phyloP scores from a whole-genome alignment of 1,140 invertebrate genomes.

The Zelostemma sp. region DNA sequence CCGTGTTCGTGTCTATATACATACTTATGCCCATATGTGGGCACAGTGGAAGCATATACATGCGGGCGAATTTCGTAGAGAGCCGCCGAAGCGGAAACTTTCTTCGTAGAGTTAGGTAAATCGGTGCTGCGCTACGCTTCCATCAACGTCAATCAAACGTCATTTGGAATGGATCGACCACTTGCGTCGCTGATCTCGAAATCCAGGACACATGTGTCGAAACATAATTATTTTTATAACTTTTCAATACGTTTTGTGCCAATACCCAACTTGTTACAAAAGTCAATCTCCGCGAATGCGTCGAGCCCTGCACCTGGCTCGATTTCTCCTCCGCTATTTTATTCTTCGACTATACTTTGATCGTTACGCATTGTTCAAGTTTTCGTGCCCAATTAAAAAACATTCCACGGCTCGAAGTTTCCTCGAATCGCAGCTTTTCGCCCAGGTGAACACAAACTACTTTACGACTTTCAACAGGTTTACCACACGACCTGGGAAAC shows the following conservation, averaged over 20 bases:
- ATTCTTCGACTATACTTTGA: no score
- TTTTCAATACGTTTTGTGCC: constrained; percentile 32
- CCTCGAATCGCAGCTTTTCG: no score
- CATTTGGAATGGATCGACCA: constrained; percentile 49
- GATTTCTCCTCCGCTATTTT: no score
- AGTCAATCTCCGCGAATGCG: background rate
- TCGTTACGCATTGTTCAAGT: no score
- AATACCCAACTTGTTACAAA: constrained; percentile 20
- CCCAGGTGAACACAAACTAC: no score
- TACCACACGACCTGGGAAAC: no score
- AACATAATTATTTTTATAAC: constrained; percentile 40
- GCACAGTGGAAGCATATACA: constrained; percentile 34
- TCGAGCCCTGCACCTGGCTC: no score
- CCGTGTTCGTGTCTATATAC: constrained; percentile 28
- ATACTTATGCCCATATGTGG: constrained; percentile 44
- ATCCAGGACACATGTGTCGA: constrained; percentile 48
- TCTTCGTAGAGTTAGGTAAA: constrained; percentile 51
- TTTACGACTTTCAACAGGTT: no score
- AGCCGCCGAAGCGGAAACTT: constrained; percentile 48
- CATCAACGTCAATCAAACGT: constrained; percentile 50
- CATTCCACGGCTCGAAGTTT: no score
- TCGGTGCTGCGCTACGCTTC: constrained; percentile 42
- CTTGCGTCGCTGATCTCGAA: constrained; percentile 44
- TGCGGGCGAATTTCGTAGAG: constrained; percentile 50
- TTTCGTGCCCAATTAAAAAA: no score